Evolutionary conservation across 2,888 invertebrate species (phyloP), one percentile per base, ranked within the genome.

Genomic region (Parnassius smintheus): DNA sequence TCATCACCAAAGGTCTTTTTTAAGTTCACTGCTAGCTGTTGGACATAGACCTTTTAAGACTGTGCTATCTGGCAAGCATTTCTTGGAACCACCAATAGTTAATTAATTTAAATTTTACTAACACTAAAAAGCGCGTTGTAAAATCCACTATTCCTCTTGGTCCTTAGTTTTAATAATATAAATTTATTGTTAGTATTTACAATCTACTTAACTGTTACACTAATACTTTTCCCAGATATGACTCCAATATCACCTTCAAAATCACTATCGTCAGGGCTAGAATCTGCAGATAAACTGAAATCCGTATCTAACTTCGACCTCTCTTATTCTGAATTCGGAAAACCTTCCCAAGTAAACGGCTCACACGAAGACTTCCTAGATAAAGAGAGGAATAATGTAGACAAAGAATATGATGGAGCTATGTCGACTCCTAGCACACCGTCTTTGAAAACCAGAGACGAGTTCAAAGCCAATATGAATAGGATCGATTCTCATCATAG

Each of bases 401-500:
- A 82, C 46, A 70, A 72, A 2, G 81, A 82, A 54, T 67, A 1
- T 77, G 81, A 0, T 59, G 78, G 80, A 0, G 44, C 41, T 4
- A 49, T 52, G 18, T 50, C 64, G 1, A 48, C 56, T 22, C 65
- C 72, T 0, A 42, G 61, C 7, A 67, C 72, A 3, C 80, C 78
- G 0, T 68, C 71, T 8, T 68, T 75, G 2, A 64, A 59, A 11
- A 12, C 52, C 1, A 51, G 56, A 13, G 86, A 88, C 3, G 90
- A 90, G 7, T 74, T 85, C 1, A 92, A 92, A 69, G 92, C 92
- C 1, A 92, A 92, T 61, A 92, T 92, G 70, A 92, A 92, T 59
- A 81, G 92, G 61, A 91, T 92, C 64, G 91, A 92, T 58, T 92
- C 92, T 0, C 92, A 92, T 66, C 92, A 92, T 62, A 78, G 81